Evolutionary conservation across 35 echinoderm and acorn worm species (phyloP).

Genomic region (Nesometra sesokonis): DNA sequence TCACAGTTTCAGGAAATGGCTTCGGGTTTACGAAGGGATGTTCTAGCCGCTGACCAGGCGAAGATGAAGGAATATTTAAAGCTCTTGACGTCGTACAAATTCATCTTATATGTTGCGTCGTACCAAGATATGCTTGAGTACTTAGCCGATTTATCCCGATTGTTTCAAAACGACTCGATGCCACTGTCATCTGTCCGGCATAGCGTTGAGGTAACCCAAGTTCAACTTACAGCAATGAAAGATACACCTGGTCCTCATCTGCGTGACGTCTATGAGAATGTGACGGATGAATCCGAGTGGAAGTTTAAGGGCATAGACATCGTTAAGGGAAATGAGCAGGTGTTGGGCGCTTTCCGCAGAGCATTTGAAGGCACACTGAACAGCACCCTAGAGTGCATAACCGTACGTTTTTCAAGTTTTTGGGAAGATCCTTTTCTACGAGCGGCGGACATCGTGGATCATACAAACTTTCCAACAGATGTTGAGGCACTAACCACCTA

Average conservation of each 20-base stretch:
- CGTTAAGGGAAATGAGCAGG: neutral
- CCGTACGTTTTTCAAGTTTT: neutral
- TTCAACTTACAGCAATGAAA: conserved; percentile 5
- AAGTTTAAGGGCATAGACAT: neutral
- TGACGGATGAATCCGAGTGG: neutral
- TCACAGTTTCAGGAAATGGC: conserved; percentile 44
- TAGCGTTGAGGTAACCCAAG: conserved; percentile 12
- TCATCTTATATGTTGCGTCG: conserved; percentile 13
- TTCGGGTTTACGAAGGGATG: conserved; percentile 7
- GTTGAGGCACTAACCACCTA: conserved; percentile 13
- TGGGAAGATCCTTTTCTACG: conserved; percentile 11
- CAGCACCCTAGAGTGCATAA: neutral
- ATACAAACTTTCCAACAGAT: neutral
- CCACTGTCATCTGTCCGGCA: neutral
- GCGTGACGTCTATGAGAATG: neutral
- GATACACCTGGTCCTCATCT: neutral
- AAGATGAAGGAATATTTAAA: conserved; percentile 49
- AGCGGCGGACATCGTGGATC: conserved; percentile 31
- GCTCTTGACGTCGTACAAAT: conserved; percentile 23
- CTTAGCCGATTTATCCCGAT: conserved; percentile 17
- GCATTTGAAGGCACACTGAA: neutral
- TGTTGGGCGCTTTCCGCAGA: conserved; percentile 11
- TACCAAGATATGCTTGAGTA: conserved; percentile 52
- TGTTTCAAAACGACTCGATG: conserved; percentile 15
- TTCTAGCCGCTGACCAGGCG: conserved; percentile 24